Evolutionary conservation across 1,140 invertebrate genomes (phyloP), one percentile per base, ranked within the genome.

Genomic region (Maniola jurtina): DNA sequence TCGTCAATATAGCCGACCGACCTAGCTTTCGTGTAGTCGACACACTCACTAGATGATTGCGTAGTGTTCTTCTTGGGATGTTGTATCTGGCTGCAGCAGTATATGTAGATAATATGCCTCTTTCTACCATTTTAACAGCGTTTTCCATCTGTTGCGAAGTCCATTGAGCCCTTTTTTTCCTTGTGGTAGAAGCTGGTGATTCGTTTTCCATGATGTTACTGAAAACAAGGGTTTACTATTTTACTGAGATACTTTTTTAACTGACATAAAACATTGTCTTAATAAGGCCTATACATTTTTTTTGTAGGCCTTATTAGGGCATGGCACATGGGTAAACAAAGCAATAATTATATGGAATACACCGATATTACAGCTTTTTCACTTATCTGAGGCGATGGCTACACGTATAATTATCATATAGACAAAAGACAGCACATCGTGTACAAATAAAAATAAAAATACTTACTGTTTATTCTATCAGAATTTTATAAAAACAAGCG

Each of bases 61-160:
- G 45, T 64, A 74, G 40, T 35, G 70, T 83, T 68, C 72, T 72
- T 72, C 72, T 76, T 42, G 68, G 68, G 10, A 76, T 73, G 38
- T 64, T 71, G 70, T 61, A 80, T 61, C 58, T 72, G 6, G 36
- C 58, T 55, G 77, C 66, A 48, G 73, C 72, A 45, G 42, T 42
- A 40, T 68, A 64, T 35, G 64, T 64, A 42, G 67, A 64, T 59
- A 77, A 57, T 4, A 25, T 59, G 13, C 70, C 67, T n/a, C 62
- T 64, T 67, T 69, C 11, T 61, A 73, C 71, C 14, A 63, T 59
- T 63, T 62, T 47, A 11, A 76, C 60, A 47, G 71, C 69, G 13
- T 54, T 42, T 57, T 61, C 64, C 56, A 69, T 48, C 14, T 66
- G 45, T 25, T 64, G 61, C 38, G 66, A 63, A 59, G 72, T 57